phyloP scores from a whole-genome alignment of 1,140 invertebrate species.

The Thaumatotibia leucotreta region DNA sequence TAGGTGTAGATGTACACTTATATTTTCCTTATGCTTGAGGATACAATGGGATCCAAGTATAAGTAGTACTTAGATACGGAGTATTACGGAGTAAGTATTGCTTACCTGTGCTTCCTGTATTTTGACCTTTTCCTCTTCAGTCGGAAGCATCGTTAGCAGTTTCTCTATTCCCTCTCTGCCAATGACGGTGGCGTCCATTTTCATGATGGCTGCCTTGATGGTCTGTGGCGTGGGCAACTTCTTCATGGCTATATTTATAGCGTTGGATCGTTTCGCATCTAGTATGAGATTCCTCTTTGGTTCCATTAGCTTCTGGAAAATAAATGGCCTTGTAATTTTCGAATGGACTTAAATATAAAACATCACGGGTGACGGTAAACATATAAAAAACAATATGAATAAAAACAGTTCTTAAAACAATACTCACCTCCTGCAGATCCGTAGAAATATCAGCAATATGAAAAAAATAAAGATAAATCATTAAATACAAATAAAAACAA shows the following conservation, averaged over 20 bases:
- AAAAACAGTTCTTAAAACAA: too few relatives aligned
- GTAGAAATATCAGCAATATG: not conserved
- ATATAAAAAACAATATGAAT: not conserved
- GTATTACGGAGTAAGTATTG: not conserved
- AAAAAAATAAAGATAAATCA: constrained; percentile 19
- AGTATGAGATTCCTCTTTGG: constrained; percentile 96
- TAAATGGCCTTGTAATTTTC: not conserved
- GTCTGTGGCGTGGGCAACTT: constrained; percentile 97
- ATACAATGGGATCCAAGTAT: too few relatives aligned
- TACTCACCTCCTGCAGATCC: constrained; percentile 40
- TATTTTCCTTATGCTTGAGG: too few relatives aligned
- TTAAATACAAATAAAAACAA: too few relatives aligned
- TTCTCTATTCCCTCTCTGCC: constrained; percentile 99
- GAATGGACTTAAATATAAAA: not conserved
- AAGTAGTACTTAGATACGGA: too few relatives aligned
- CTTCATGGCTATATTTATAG: constrained; percentile 99
- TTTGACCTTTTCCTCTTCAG: constrained; percentile 96
- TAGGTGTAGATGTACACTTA: too few relatives aligned
- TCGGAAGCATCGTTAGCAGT: constrained; percentile 97
- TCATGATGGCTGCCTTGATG: constrained; percentile 98
- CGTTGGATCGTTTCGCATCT: constrained; percentile 98
- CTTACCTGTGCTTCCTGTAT: constrained; percentile 94
- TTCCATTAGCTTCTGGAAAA: constrained; percentile 91
- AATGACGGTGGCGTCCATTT: constrained; percentile 99
- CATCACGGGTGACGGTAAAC: not conserved